Evolutionary conservation across 2,888 invertebrate genomes (phyloP), one percentile per base, ranked within the genome.

Genomic region (Philereme transversata): DNA sequence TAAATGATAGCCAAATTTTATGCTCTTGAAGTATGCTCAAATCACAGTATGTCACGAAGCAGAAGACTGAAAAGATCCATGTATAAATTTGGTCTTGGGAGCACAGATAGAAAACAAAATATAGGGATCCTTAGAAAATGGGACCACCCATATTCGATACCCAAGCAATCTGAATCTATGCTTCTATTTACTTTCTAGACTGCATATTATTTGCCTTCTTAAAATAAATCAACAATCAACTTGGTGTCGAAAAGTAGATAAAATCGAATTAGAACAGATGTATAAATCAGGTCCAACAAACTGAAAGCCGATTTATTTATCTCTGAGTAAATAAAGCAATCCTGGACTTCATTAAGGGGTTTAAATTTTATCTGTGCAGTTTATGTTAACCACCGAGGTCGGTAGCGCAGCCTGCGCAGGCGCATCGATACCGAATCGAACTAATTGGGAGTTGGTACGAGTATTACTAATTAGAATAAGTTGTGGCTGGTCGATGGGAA

Each of bases 321-420:
- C 75, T 73, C 69, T 61, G 67, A 78, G 79, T 85, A 83, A 83
- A 84, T 86, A 86, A 86, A 86, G 79, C 84, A 85, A 85, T 84
- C 83, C 71, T 60, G 64, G 77, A 80, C 78, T 87, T 87, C 86
- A 87, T 87, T 88, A 88, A 86, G 82, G 78, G 78, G 79, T 76
- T 88, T 86, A 85, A 88, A 86, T 84, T 84, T 87, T 88, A 87
- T 88, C 87, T 82, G 82, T 76, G 79, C 82, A 81, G 82, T 86
- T 87, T 87, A 86, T 86, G 84, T 81, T 83, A 83, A 82, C 83
- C 86, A 83, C 83, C 82, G 76, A 72, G 45, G n/a, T 43, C 6
- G 40, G 40, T 6, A 40, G 40, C 7, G 45, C 22, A 45, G 53
- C 71, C 62, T 70, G 75, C 69, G 67, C 76, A 57, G 70, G 70